A percentile compares a stretch with the other conserved stretches of the same genome.
phyloP scores from a whole-genome alignment of 2,797 vertebrate genomes.

The Chrosomus eos region DNA sequence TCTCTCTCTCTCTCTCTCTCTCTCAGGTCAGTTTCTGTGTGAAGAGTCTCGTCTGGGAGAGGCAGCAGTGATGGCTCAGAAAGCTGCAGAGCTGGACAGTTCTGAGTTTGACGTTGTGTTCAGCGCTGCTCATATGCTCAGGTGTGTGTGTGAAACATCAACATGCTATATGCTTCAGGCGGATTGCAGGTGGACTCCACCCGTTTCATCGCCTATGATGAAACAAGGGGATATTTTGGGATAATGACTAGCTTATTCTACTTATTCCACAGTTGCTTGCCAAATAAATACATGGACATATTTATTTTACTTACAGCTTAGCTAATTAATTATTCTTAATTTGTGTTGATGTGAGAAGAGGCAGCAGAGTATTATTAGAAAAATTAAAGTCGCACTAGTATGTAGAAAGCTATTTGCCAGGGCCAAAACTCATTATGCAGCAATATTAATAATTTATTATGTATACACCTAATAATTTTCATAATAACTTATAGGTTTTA shows the following conservation, averaged over 20 bases:
- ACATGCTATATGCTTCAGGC: too few species aligned
- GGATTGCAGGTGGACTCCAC: not conserved
- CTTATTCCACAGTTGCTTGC: not conserved
- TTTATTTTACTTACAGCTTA: not conserved
- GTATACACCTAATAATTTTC: not conserved
- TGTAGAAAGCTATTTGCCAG: not conserved
- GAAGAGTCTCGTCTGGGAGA: slow-evolving; percentile 90
- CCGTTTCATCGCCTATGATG: not conserved
- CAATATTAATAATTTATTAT: not conserved
- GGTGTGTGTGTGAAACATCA: slow-evolving; percentile 72
- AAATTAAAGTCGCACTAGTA: not conserved
- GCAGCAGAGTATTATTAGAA: not conserved
- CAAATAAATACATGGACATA: not conserved
- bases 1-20: not conserved
- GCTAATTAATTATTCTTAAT: not conserved
- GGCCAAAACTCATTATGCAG: not conserved
- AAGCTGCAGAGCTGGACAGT: slow-evolving; percentile 89
- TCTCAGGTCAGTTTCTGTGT: slow-evolving; percentile 92
- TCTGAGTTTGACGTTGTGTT: slow-evolving; percentile 96
- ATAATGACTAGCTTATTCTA: not conserved
- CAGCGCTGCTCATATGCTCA: slow-evolving; percentile 97
- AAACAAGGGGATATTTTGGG: not conserved
- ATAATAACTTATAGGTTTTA: not conserved
- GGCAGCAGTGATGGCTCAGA: slow-evolving; percentile 94
- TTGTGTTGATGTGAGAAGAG: not conserved